A percentile compares a stretch with the other conserved stretches of the same genome.
These are phyloP conservation scores for Philonicus albiceps DNA, from an alignment of 2,888 invertebrate genomes.

Conservation along the genomic window DNA sequence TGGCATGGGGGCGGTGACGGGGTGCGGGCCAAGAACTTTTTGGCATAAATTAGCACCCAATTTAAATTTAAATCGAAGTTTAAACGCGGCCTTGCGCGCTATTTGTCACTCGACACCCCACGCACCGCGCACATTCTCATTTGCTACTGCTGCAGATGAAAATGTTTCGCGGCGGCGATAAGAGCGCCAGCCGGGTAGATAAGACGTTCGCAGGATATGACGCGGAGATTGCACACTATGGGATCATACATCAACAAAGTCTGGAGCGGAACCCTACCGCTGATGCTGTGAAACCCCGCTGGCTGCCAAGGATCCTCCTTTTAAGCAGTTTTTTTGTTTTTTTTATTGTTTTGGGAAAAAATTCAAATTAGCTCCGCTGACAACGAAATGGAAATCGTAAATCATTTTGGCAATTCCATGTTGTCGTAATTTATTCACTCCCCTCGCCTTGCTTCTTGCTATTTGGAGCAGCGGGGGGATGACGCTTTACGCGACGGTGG, in stretches of 20 bases:
- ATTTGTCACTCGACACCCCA: constrained; percentile 36
- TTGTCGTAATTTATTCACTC: constrained; percentile 39
- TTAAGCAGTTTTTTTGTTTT: not conserved
- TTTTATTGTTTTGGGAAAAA: constrained; percentile 27
- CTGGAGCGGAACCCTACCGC: not conserved
- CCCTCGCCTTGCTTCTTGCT: not conserved
- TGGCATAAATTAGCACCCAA: constrained; percentile 38
- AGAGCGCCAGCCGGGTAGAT: constrained; percentile 4
- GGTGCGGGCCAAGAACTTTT: not conserved
- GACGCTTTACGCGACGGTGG: not conserved
- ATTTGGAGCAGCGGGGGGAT: not conserved
- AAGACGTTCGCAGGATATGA: constrained; percentile 5
- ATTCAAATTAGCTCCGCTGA: constrained; percentile 41
- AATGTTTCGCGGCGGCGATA: not conserved
- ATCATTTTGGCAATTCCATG: constrained; percentile 43
- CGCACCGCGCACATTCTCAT: not conserved
- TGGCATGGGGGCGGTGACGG: not conserved
- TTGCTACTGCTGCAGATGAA: not conserved
- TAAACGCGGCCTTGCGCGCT: constrained; percentile 11
- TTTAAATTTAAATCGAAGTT: constrained; percentile 40
- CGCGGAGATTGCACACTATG: constrained; percentile 36
- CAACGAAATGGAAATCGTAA: constrained; percentile 33
- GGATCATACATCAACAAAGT: constrained; percentile 34
- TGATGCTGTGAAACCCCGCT: not conserved
- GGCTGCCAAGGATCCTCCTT: not conserved